Base-by-base conservation (phyloP, 2,113 vertebrate genomes). In the Syngnathus typhle region DNA sequence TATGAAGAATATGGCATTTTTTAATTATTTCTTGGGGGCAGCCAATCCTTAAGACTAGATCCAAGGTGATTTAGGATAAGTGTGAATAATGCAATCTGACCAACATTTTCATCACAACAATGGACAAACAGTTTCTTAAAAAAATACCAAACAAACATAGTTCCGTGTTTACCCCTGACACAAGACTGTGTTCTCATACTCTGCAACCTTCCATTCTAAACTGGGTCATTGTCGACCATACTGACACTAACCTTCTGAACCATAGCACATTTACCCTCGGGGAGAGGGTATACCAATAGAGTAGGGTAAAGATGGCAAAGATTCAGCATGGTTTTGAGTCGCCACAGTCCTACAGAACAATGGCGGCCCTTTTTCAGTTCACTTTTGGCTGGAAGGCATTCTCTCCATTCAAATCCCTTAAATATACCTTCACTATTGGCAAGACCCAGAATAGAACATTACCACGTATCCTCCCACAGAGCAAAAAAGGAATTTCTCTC, bases 391-490 rank as follows among this genome's bases (percentile, higher is more conserved):
- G 41, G 64, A 74, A 74, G 69, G 32, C 43, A 74, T 77, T 82
- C 79, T 74, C 52, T 72, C n/a, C 37, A 32, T 69, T 61, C 52
- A 41, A 71, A 67, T 65, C 68, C 55, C 80, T 79, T 66, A 75
- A 85, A 83, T 84, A 82, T 51, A 68, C 73, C n/a, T 67, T 63
- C 74, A 74, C n/a, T 44, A 67, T 64, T 60, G 69, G 32, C 73
- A 67, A 65, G 54, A 54, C 79, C 78, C 39, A 66, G 59, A 87
- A 87, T 85, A 86, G 82, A 76, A 78, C 61, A 46, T 66, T 59
- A 80, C 75, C 84, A 80, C 75, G 77, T 61, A 71, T 67, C 78
- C 77, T 76, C 84, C 75, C 75, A 80, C 75, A 56, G 43, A 43
- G 62, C 37, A 41, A 38, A 60, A 51, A 39, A 76, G 27, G 27